phyloP scores from a whole-genome alignment of 2,797 vertebrate genomes.

The Protonibea diacanthus region DNA sequence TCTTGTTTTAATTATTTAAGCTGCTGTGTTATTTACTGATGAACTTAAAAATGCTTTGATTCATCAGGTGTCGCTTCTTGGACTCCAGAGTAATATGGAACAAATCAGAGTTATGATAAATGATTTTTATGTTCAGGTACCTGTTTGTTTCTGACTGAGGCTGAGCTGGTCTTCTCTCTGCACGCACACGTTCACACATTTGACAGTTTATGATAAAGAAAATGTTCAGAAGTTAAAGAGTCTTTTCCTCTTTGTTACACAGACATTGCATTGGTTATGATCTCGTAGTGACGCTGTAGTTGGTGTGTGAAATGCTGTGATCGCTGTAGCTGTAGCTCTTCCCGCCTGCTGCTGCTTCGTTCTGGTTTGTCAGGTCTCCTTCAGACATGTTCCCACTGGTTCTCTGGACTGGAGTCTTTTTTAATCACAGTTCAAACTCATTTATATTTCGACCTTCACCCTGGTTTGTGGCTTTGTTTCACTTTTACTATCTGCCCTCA shows the following conservation, averaged over 20 bases:
- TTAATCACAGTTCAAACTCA: neutral
- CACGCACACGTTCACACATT: neutral
- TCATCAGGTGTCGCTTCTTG: neutral
- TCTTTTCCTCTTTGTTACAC: too few relatives aligned
- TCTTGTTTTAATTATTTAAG: neutral
- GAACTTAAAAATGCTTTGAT: neutral
- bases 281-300: too few relatives aligned
- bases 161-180: neutral
- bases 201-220: too few relatives aligned
- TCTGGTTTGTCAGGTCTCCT: constrained; percentile 3
- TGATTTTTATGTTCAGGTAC: neutral
- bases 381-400: constrained; percentile 7
- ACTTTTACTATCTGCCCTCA: neutral
- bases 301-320: neutral
- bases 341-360: neutral
- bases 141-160: too few relatives aligned
- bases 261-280: too few relatives aligned
- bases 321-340: neutral
- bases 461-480: neutral
- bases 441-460: neutral
- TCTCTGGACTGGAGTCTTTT: neutral
- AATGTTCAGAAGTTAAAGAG: too few relatives aligned
- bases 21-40: neutral
- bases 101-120: neutral
- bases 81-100: neutral